Base-by-base conservation (phyloP, 2,113 vertebrate species). In the Brachyhypopomus gauderio region DNA sequence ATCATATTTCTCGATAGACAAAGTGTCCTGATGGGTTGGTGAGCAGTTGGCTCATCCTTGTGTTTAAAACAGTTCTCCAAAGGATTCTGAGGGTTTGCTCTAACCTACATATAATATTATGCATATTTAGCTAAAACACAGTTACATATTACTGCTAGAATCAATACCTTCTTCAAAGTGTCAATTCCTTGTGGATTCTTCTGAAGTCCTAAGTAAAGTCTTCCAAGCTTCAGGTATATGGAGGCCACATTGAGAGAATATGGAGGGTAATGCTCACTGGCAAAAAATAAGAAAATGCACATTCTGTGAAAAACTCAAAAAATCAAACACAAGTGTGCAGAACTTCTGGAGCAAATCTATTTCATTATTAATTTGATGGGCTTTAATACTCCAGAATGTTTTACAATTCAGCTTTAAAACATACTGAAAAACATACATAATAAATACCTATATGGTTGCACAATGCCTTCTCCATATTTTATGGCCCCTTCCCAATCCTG, bases 221-320 rank as follows among this genome's bases (percentile, higher is more conserved):
- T 92, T 20, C 97, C 98, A 60, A 99, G 86, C 86, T 99, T 99
- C 87, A 99, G 91, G 94, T 97, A 99, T 95, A 99, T 98, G 70
- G 98, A 99, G 1, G 98, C 97, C 91, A 99, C 97, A 0, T 99
- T 99, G 86, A 99, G 94, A 0, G 97, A 99, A 90, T 96, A 98
- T 60, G 92, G 86, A 1, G 98, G 97, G 67, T 99, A 99, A 87
- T 99, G 96, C 85, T 96, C 95, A 73, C 97, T 98, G 90, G 16
- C n/a, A 70, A 72, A 77, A 22, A n/a, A 74, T n/a, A 74, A 34
- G 52, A 12, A 19, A n/a, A 30, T 17, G 27, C 0, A 17, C 5
- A n/a, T 27, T 12, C 4, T n/a, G 22, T 74, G 16, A 71, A 45
- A 80, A 2, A 64, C n/a, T 12, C 56, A 52, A 12, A 52, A 52